phyloP scores from a whole-genome alignment of 2,797 vertebrate species.

The Ficedula albicollis region DNA sequence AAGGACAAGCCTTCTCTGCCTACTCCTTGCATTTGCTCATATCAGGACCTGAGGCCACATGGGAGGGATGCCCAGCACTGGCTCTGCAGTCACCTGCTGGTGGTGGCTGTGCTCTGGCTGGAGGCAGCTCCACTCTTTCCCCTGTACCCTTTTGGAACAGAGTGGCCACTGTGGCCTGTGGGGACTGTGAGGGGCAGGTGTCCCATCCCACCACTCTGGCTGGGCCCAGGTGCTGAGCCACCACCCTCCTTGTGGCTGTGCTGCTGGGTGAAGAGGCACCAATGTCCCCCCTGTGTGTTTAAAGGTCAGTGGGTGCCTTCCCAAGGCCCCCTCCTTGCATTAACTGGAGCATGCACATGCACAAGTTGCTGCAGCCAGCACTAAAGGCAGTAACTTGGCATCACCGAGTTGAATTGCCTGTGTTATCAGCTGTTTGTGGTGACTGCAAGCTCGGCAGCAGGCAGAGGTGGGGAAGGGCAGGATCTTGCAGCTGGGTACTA shows the following conservation, averaged over 20 bases:
- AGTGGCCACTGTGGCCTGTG: fast-evolving
- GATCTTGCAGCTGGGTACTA: neutral
- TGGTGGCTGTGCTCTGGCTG: neutral
- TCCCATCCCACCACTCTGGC: neutral
- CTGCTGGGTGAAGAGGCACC: neutral
- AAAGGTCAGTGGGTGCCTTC: neutral
- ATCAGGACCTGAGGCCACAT: fast-evolving
- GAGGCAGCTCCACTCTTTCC: neutral
- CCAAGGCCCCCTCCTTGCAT: neutral
- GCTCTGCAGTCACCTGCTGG: neutral
- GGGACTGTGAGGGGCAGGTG: neutral
- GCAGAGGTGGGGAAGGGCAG: neutral
- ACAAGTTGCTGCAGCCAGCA: neutral
- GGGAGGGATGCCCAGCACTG: neutral
- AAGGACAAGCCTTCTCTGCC: neutral
- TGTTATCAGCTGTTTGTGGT: neutral
- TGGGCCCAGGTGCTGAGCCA: neutral
- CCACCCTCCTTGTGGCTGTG: neutral
- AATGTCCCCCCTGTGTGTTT: neutral
- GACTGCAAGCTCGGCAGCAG: neutral
- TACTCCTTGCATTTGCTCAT: neutral
- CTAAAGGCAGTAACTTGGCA: neutral
- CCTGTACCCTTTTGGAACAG: neutral
- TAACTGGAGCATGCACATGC: neutral
- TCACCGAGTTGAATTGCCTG: fast-evolving